These are phyloP conservation scores for Luscinia megarhynchos DNA, from an alignment of 2,797 vertebrate genomes.

Conservation along the genomic window DNA sequence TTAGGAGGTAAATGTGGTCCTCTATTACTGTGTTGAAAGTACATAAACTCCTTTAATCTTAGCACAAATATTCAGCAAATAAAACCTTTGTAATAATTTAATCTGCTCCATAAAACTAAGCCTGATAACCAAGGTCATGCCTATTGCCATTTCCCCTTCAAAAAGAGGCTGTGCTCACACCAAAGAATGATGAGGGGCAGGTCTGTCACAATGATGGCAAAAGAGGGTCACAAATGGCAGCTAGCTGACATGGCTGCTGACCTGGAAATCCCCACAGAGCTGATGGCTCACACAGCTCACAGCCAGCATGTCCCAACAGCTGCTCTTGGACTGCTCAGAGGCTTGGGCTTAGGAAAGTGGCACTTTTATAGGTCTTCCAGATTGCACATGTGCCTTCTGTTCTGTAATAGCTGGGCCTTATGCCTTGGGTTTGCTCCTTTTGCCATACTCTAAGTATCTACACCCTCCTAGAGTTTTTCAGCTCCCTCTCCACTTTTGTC, in stretches of 20 bases:
- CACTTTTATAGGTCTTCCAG: background rate
- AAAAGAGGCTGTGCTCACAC: background rate
- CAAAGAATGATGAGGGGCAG: background rate
- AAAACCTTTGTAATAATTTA: background rate
- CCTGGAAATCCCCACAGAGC: background rate
- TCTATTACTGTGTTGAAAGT: background rate
- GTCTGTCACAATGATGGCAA: background rate
- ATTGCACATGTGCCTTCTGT: background rate
- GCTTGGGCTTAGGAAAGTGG: background rate
- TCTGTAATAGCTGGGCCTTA: background rate
- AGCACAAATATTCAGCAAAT: background rate
- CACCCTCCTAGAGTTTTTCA: background rate
- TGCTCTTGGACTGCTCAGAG: background rate
- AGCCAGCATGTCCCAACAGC: rapidly evolving
- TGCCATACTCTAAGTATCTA: background rate
- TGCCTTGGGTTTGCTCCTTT: background rate
- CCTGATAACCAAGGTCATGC: background rate
- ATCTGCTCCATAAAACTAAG: background rate
- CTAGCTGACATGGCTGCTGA: background rate
- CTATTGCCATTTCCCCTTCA: background rate
- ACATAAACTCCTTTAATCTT: background rate
- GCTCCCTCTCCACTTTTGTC: background rate
- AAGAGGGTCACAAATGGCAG: background rate
- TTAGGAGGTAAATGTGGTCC: background rate
- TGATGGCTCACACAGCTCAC: background rate